phyloP scores from a whole-genome alignment of 2,113 vertebrate species.

The Cyphomyrus discorhynchus region DNA sequence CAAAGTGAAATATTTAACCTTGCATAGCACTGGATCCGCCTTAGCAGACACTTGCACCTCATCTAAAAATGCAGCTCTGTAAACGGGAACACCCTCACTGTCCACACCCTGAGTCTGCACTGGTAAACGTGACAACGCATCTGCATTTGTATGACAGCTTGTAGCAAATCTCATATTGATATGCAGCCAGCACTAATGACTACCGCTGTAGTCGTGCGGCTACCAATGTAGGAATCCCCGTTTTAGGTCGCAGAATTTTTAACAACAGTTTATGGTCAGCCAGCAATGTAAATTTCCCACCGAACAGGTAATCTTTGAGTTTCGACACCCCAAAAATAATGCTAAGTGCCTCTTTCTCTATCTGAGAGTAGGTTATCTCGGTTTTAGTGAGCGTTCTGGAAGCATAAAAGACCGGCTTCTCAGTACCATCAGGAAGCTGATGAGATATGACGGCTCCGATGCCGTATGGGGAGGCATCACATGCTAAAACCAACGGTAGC shows the following conservation, averaged over 20 bases:
- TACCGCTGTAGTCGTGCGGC: not conserved
- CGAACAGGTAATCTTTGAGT: conserved; percentile 9
- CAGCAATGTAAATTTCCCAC: not conserved
- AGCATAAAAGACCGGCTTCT: not conserved
- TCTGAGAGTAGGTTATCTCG: not conserved
- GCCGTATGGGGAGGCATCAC: not conserved
- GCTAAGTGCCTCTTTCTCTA: conserved; percentile 19
- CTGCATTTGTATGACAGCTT: not conserved
- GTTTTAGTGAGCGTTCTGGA: not conserved
- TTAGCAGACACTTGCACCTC: conserved; percentile 7
- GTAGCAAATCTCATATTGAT: conserved; percentile 14
- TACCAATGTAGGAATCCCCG: not conserved
- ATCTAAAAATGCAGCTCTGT: not conserved
- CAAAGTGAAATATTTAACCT: conserved; percentile 14
- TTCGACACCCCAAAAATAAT: conserved; percentile 6
- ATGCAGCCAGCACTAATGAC: conserved; percentile 6
- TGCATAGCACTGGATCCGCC: not conserved
- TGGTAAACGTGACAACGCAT: conserved; percentile 7
- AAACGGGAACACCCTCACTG: not conserved
- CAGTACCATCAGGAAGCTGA: not conserved
- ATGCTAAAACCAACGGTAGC: not conserved
- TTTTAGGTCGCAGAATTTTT: conserved; percentile 34
- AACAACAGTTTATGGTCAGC: not conserved
- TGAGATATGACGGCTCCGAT: not conserved
- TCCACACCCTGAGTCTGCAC: not conserved